A percentile compares a stretch with the other conserved stretches of the same genome.
phyloP scores from a whole-genome alignment of 2,888 invertebrate genomes.

The Syritta pipiens region DNA sequence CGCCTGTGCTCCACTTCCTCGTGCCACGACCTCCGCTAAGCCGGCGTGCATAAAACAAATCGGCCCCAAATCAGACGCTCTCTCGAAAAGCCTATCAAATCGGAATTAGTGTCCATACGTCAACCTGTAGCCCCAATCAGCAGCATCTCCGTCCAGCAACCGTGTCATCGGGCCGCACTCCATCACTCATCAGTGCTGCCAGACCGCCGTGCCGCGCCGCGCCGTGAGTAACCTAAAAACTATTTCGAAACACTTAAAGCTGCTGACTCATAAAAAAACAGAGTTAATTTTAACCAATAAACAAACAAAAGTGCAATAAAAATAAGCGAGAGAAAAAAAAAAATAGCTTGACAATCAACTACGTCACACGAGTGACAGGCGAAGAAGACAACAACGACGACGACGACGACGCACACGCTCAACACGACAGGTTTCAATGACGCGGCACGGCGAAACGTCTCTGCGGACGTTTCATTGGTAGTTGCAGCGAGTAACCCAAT shows the following conservation, averaged over 20 bases:
- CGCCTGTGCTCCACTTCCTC: conserved; percentile 31
- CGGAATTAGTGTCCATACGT: conserved; percentile 46
- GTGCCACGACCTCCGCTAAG: conserved; percentile 16
- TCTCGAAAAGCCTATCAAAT: conserved; percentile 29
- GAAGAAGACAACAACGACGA: conserved; percentile 21
- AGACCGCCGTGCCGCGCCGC: not conserved
- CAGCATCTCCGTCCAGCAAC: conserved; percentile 41
- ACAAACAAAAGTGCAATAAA: conserved; percentile 53
- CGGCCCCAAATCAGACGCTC: conserved; percentile 37
- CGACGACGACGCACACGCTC: not conserved
- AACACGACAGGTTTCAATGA: conserved; percentile 48
- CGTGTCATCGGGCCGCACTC: conserved; percentile 25
- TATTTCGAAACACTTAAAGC: conserved; percentile 60
- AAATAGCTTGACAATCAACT: conserved; percentile 53
- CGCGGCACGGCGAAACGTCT: conserved; percentile 7
- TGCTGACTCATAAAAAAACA: conserved; percentile 61
- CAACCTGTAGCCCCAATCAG: conserved; percentile 49
- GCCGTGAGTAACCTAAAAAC: conserved; percentile 65
- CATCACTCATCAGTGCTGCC: conserved; percentile 20
- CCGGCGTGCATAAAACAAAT: conserved; percentile 14
- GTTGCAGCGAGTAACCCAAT: conserved; percentile 34
- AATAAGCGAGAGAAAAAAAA: not conserved
- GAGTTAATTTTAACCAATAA: conserved; percentile 64
- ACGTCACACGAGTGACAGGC: conserved; percentile 53
- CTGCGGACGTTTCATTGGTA: conserved; percentile 4